Evolutionary conservation across 2,888 invertebrate species (phyloP).

Genomic region (Apamea sordens): DNA sequence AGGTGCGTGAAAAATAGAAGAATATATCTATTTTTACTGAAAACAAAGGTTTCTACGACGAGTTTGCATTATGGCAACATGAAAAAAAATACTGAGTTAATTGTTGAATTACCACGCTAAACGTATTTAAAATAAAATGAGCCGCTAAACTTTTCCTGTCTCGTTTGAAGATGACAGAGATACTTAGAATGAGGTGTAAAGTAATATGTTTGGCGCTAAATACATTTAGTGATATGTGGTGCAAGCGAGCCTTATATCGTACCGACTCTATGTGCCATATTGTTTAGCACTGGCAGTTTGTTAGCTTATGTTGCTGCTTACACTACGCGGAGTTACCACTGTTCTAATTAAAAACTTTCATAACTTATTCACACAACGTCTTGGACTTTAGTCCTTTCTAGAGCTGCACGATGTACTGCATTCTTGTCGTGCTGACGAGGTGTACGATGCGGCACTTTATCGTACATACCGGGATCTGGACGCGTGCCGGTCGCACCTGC

Average conservation of each 20-base stretch:
- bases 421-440: constrained; percentile 66
- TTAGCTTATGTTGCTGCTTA: not conserved
- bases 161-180: no score
- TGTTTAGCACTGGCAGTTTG: not conserved
- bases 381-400: not conserved
- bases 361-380: not conserved
- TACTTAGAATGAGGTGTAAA: not conserved
- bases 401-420: constrained; percentile 37
- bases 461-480: constrained; percentile 43
- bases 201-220: not conserved
- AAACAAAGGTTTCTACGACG: no score
- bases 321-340: not conserved
- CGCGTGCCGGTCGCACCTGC: constrained; percentile 38
- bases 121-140: no score
- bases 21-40: no score
- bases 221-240: not conserved
- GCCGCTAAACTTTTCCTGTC: no score
- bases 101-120: no score
- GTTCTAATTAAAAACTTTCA: not conserved
- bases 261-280: not conserved
- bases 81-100: no score
- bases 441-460: constrained; percentile 70
- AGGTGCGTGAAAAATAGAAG: no score
- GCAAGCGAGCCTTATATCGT: not conserved
- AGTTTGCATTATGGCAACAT: no score